Evolutionary conservation across 2,113 vertebrate genomes (phyloP).

Genomic region (Lycocorax pyrrhopterus): DNA sequence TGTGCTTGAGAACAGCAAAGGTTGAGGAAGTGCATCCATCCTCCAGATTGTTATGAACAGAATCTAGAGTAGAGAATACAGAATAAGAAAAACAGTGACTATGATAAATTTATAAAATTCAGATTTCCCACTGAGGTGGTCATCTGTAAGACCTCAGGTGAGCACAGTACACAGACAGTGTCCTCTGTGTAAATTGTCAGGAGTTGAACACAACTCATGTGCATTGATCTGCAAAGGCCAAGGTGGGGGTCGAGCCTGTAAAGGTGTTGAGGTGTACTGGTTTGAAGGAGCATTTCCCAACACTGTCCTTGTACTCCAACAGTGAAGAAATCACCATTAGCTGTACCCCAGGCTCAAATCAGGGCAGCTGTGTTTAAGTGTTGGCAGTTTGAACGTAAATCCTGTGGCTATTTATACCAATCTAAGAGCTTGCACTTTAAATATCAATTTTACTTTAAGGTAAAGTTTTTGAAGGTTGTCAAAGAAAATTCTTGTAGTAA

Average conservation of each 20-base stretch:
- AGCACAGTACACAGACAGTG: not conserved
- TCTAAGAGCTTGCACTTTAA: not conserved
- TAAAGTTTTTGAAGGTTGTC: not conserved
- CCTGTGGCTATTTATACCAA: not conserved
- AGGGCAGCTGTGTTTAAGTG: not conserved
- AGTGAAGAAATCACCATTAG: not conserved
- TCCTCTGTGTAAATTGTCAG: not conserved
- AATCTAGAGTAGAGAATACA: not conserved
- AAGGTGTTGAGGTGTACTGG: not conserved
- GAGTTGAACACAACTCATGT: not conserved
- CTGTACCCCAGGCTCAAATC: not conserved
- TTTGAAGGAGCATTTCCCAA: not conserved
- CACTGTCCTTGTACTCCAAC: not conserved
- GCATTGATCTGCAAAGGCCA: not conserved
- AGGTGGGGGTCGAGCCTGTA: not conserved
- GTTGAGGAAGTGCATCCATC: not conserved
- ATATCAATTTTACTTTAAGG: not conserved
- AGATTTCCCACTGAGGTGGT: not conserved
- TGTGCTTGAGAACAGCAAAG: not conserved
- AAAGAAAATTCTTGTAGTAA: not conserved
- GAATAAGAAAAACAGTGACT: not conserved
- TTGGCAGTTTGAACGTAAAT: not conserved
- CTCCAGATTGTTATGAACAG: not conserved
- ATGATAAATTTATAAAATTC: not conserved
- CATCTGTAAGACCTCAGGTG: not conserved